A percentile compares a stretch with the other conserved stretches of the same genome.
Conservation (phyloP, 1,140 invertebrate genomes). For the Hydropsyche tenuis region DNA sequence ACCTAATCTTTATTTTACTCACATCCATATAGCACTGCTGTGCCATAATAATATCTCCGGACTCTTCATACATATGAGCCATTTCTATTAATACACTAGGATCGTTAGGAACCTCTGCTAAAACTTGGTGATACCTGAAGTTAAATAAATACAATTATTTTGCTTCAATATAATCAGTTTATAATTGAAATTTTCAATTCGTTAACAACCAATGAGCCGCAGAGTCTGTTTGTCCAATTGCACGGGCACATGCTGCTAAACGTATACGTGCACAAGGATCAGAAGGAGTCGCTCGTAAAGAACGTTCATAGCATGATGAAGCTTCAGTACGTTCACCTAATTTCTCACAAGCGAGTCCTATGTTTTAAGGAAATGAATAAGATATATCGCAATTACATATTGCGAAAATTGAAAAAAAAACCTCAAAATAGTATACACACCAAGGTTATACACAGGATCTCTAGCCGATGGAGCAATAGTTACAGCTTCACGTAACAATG, state of each 20-base stretch:
- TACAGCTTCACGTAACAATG: slow-evolving; percentile 32
- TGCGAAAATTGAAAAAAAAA: not conserved
- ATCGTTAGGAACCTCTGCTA: slow-evolving; percentile 51
- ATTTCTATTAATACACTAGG: slow-evolving; percentile 57
- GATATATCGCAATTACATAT: slow-evolving; percentile 8
- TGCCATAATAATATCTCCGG: slow-evolving; percentile 57
- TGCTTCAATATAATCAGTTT: not conserved
- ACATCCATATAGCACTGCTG: slow-evolving; percentile 62
- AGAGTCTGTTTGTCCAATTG: slow-evolving; percentile 47
- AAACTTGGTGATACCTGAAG: slow-evolving; percentile 46
- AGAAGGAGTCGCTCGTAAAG: slow-evolving; percentile 51
- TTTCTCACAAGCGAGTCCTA: slow-evolving; percentile 44
- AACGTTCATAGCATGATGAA: slow-evolving; percentile 42
- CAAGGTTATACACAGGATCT: slow-evolving; percentile 43
- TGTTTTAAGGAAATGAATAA: not conserved
- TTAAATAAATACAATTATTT: slow-evolving; percentile 12
- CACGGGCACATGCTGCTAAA: slow-evolving; percentile 53
- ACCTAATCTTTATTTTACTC: slow-evolving; percentile 36
- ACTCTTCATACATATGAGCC: slow-evolving; percentile 56
- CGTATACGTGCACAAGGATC: slow-evolving; percentile 53
- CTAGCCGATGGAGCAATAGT: slow-evolving; percentile 30
- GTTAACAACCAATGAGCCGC: slow-evolving; percentile 56
- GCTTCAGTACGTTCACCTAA: slow-evolving; percentile 40
- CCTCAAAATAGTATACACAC: slow-evolving; percentile 21
- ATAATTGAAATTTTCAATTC: not conserved